Conservation (phyloP, 2,888 invertebrate species). For the Agrotis segetum region DNA sequence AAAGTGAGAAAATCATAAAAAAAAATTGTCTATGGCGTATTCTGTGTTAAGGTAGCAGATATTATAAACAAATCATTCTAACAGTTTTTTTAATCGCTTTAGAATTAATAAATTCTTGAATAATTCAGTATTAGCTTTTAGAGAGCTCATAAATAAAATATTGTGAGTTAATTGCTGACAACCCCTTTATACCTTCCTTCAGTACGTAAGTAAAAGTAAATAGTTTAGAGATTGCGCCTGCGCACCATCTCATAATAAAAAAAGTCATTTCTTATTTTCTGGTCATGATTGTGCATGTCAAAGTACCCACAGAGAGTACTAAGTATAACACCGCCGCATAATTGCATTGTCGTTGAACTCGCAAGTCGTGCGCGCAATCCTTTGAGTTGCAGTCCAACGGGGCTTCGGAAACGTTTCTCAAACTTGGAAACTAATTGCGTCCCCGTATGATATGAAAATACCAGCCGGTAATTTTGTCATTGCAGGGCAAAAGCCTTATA, state of each 20-base stretch:
- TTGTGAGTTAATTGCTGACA: too few relatives aligned
- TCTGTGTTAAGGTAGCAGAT: too few relatives aligned
- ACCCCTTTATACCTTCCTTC: too few relatives aligned
- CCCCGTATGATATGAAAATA: slow-evolving; percentile 41
- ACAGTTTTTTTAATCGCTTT: too few relatives aligned
- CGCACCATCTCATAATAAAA: too few relatives aligned
- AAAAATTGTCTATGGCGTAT: too few relatives aligned
- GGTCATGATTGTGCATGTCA: slow-evolving; percentile 9
- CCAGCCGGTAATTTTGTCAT: slow-evolving; percentile 29
- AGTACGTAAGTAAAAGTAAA: too few relatives aligned
- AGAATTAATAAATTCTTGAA: too few relatives aligned
- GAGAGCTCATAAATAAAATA: too few relatives aligned
- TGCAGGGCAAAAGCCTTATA: slow-evolving; percentile 22
- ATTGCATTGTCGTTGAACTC: slow-evolving; percentile 69
- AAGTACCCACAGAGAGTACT: slow-evolving; percentile 38
- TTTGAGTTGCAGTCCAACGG: slow-evolving; percentile 60
- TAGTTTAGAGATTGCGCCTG: background rate
- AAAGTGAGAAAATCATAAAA: too few relatives aligned
- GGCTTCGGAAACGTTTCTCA: slow-evolving; percentile 54
- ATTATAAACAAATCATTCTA: too few relatives aligned
- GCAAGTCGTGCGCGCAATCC: slow-evolving; percentile 59
- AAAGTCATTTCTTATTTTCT: background rate
- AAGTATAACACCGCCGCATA: slow-evolving; percentile 59
- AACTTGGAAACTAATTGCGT: slow-evolving; percentile 55
- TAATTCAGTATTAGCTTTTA: too few relatives aligned